A percentile compares a stretch with the other conserved stretches of the same genome.
These are phyloP conservation scores for Molossus alvarezi DNA, from an alignment of 2,797 vertebrate species.

Conservation along the genomic window DNA sequence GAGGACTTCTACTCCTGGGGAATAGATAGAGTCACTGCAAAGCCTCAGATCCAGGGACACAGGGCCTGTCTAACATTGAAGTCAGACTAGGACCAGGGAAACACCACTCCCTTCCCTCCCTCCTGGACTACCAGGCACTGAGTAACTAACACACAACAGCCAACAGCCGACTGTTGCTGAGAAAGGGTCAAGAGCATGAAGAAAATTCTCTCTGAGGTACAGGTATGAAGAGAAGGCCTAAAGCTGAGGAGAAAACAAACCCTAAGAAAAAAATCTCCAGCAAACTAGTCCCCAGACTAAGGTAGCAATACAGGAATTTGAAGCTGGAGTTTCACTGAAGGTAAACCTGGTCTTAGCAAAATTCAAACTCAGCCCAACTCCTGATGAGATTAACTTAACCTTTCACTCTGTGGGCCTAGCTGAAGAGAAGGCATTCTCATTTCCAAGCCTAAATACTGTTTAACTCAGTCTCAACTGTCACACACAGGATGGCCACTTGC, in stretches of 20 bases:
- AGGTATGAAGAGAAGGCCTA: background rate
- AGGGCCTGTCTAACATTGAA: background rate
- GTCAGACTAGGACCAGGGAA: background rate
- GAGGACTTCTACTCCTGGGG: background rate
- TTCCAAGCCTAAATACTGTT: background rate
- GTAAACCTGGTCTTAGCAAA: background rate
- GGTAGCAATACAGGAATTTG: background rate
- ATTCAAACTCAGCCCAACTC: background rate
- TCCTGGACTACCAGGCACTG: background rate
- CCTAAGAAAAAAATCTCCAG: background rate
- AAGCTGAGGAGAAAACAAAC: background rate
- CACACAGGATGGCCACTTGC: background rate
- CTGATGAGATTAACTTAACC: background rate
- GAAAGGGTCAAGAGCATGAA: background rate
- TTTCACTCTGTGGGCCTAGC: background rate
- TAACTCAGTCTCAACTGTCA: background rate
- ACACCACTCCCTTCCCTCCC: fast-evolving
- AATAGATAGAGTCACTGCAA: background rate
- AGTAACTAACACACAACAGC: background rate
- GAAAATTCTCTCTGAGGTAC: background rate
- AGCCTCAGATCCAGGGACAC: background rate
- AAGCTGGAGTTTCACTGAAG: background rate
- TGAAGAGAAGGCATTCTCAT: background rate
- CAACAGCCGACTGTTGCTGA: background rate
- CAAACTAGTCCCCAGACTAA: background rate